A percentile compares a stretch with the other conserved stretches of the same genome.
Conservation (phyloP, 2,888 invertebrate species). For the Sarcophaga subvicina region DNA sequence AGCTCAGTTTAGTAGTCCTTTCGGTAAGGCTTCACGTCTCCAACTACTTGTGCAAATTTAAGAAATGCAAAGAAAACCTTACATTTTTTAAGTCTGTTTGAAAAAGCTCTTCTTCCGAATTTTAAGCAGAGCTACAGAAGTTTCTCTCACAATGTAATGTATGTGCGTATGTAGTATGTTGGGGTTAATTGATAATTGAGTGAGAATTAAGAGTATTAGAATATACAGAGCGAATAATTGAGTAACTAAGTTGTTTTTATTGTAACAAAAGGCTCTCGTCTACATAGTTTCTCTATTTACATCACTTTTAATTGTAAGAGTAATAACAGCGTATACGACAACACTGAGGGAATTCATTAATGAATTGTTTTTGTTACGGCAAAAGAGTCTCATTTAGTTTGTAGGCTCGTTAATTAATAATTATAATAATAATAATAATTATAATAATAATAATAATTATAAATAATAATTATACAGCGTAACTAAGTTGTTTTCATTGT, state of each 20-base stretch:
- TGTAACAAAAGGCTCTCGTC: no score
- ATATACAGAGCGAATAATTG: slow-evolving; percentile 29
- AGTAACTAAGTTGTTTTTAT: not conserved
- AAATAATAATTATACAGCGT: not conserved
- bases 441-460: no score
- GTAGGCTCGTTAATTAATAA: no score
- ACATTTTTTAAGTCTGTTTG: slow-evolving; percentile 48
- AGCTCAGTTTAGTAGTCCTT: slow-evolving; percentile 73
- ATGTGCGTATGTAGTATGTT: not conserved
- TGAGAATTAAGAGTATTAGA: slow-evolving; percentile 27
- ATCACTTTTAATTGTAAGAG: slow-evolving; percentile 18
- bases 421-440: no score
- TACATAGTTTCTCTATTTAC: not conserved
- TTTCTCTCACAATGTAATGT: not conserved
- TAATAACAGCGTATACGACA: slow-evolving; percentile 30
- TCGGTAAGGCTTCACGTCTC: slow-evolving; percentile 79
- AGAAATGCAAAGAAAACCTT: slow-evolving; percentile 62
- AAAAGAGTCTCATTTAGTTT: no score
- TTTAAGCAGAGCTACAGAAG: not conserved
- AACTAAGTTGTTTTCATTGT: not conserved
- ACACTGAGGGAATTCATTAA: slow-evolving; percentile 22
- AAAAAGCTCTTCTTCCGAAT: slow-evolving; percentile 74
- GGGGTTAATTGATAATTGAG: slow-evolving; percentile 35
- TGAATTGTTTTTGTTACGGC: no score
- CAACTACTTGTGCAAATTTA: slow-evolving; percentile 76